phyloP scores from a whole-genome alignment of 2,113 vertebrate species.

The Craseonycteris thonglongyai region DNA sequence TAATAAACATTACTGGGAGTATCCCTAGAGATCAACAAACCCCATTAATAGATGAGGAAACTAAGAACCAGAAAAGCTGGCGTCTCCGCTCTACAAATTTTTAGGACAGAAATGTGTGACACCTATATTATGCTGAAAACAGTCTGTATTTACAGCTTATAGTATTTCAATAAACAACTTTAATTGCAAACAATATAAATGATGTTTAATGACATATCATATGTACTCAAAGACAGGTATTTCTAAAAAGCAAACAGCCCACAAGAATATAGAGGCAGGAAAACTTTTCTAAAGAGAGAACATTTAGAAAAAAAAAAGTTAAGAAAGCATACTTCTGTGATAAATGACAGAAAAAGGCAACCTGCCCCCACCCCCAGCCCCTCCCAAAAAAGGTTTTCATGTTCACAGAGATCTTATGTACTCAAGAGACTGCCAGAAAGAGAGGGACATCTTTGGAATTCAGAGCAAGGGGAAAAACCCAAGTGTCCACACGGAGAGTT shows the following conservation, averaged over 20 bases:
- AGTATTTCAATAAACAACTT: conserved; percentile 48
- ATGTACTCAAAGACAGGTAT: neutral
- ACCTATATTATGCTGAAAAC: neutral
- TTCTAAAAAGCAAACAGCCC: neutral
- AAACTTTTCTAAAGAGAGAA: neutral
- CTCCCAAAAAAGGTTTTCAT: neutral
- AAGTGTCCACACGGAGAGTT: neutral
- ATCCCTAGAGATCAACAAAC: neutral
- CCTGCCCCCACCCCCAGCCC: neutral
- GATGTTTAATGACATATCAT: neutral
- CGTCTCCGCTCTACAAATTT: neutral
- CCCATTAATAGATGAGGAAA: neutral
- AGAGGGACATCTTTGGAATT: neutral
- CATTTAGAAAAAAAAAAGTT: neutral
- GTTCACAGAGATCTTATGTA: neutral
- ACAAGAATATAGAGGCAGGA: neutral
- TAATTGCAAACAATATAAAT: neutral
- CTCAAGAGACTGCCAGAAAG: neutral
- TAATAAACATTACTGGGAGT: neutral
- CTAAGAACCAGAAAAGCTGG: neutral
- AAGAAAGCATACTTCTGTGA: conserved; percentile 20
- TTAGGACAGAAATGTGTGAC: conserved; percentile 35
- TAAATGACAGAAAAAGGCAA: conserved; percentile 14
- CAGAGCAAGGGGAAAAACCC: neutral
- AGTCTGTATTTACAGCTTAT: conserved; percentile 13